These are phyloP conservation scores for Drosophila ustulata DNA, from an alignment of 2,888 invertebrate species.

Conservation along the genomic window DNA sequence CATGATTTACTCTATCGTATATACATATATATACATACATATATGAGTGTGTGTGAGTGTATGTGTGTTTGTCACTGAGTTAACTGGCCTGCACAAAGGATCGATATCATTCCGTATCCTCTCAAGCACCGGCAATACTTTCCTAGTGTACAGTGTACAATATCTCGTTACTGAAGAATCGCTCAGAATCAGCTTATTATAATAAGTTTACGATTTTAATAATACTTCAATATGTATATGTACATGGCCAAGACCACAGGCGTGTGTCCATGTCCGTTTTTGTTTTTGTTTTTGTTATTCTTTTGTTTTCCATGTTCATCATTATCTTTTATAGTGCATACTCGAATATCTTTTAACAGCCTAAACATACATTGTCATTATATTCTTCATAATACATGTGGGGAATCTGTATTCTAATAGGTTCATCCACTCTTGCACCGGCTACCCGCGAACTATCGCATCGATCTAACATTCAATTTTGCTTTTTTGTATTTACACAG, in stretches of 20 bases:
- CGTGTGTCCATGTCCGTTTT: slow-evolving; percentile 25
- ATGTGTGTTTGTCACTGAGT: slow-evolving; percentile 23
- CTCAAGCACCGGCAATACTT: slow-evolving; percentile 43
- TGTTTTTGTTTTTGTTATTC: slow-evolving; percentile 2
- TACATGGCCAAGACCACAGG: slow-evolving; percentile 63
- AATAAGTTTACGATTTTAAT: slow-evolving; percentile 55
- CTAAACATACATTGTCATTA: slow-evolving; percentile 47
- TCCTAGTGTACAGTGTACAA: slow-evolving; percentile 35
- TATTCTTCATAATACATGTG: slow-evolving; percentile 42
- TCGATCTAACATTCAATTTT: slow-evolving; percentile 43
- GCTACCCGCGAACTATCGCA: slow-evolving; percentile 26
- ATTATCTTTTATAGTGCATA: neutral
- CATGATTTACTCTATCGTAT: slow-evolving; percentile 60
- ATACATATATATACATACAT: slow-evolving; percentile 60
- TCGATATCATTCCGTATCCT: neutral
- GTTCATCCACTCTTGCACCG: slow-evolving; percentile 18
- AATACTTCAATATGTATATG: slow-evolving; percentile 72
- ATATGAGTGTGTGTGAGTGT: slow-evolving; percentile 21
- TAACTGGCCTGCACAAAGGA: slow-evolving; percentile 43
- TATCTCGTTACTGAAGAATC: slow-evolving; percentile 23
- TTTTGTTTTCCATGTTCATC: neutral
- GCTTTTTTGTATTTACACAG: slow-evolving; percentile 54
- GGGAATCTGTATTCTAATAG: slow-evolving; percentile 21
- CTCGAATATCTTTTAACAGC: slow-evolving; percentile 49
- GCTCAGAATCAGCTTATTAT: slow-evolving; percentile 15